A percentile compares a stretch with the other conserved stretches of the same genome.
phyloP scores from a whole-genome alignment of 2,888 invertebrate species.

The Pasiphila rectangulata region DNA sequence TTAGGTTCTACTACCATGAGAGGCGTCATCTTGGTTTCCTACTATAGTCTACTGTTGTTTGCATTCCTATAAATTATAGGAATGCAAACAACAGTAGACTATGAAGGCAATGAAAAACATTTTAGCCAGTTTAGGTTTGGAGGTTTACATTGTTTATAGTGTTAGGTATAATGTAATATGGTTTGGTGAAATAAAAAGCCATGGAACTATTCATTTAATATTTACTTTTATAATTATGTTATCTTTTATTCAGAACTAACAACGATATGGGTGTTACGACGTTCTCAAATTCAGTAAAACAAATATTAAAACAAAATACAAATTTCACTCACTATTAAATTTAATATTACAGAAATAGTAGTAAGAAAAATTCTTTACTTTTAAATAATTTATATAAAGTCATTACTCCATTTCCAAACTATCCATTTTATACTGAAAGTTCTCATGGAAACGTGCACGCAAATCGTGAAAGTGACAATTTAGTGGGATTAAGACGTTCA shows the following conservation, averaged over 20 bases:
- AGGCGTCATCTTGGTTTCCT: too few relatives aligned
- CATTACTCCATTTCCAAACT: conserved; percentile 72
- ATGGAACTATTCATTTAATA: conserved; percentile 79
- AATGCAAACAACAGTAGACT: too few relatives aligned
- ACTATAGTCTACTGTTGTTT: too few relatives aligned
- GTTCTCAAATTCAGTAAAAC: conserved; percentile 80
- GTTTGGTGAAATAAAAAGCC: conserved; percentile 63
- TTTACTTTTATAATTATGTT: conserved; percentile 82
- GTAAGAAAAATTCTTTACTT: conserved; percentile 71
- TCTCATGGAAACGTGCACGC: conserved; percentile 74
- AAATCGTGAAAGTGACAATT: conserved; percentile 77
- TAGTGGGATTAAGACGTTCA: conserved; percentile 73
- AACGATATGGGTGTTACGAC: conserved; percentile 81
- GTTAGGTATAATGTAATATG: background rate
- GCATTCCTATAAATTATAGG: too few relatives aligned
- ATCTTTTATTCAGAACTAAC: conserved; percentile 81
- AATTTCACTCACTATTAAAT: conserved; percentile 80
- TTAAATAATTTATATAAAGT: conserved; percentile 77
- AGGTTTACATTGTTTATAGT: background rate
- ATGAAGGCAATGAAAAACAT: too few relatives aligned
- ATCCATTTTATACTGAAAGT: conserved; percentile 64
- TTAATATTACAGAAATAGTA: conserved; percentile 79
- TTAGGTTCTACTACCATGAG: too few relatives aligned
- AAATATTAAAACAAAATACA: conserved; percentile 79
- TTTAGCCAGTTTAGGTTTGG: too few relatives aligned